Percentiles rank a stretch among this genome's conserved stretches.
These are phyloP conservation scores for Phortica variegata DNA, from an alignment of 1,140 invertebrate species.

Conservation along the genomic window DNA sequence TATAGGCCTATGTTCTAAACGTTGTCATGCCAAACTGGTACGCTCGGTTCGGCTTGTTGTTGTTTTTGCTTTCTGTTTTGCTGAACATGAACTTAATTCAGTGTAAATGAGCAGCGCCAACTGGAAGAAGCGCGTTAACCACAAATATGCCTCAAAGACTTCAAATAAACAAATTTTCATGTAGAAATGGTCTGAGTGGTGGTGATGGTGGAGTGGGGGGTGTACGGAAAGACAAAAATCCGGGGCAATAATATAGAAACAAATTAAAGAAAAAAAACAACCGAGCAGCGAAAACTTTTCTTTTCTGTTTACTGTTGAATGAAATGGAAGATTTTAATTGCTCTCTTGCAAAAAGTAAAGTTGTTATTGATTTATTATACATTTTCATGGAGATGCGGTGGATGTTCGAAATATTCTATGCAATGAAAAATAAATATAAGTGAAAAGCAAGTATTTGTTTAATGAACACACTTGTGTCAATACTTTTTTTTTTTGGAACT, in stretches of 20 bases:
- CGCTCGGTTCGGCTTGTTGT: constrained; percentile 5
- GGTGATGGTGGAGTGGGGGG: no score
- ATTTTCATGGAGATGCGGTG: no score
- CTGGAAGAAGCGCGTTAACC: constrained; percentile 11
- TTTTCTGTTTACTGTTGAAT: constrained; percentile 43
- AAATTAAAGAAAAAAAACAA: constrained; percentile 19
- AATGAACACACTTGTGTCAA: no score
- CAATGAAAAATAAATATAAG: no score
- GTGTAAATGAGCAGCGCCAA: constrained; percentile 40
- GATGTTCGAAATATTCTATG: no score
- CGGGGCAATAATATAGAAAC: constrained; percentile 1
- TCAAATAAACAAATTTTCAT: constrained; percentile 52
- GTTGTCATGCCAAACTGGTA: neutral
- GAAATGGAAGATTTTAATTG: constrained; percentile 57
- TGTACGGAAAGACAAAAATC: constrained; percentile 33
- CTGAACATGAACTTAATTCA: constrained; percentile 51
- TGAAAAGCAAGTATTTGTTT: no score
- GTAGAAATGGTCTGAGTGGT: no score
- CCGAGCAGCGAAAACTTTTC: constrained; percentile 33
- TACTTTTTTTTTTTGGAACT: no score
- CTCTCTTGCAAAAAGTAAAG: no score
- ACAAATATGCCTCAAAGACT: constrained; percentile 29
- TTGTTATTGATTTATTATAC: no score
- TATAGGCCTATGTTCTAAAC: constrained; percentile 19
- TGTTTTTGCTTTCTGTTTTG: constrained; percentile 22